A percentile compares a stretch with the other conserved stretches of the same genome.
These are phyloP conservation scores for Drosophila nigricruria DNA, from an alignment of 2,888 invertebrate species.

Conservation along the genomic window DNA sequence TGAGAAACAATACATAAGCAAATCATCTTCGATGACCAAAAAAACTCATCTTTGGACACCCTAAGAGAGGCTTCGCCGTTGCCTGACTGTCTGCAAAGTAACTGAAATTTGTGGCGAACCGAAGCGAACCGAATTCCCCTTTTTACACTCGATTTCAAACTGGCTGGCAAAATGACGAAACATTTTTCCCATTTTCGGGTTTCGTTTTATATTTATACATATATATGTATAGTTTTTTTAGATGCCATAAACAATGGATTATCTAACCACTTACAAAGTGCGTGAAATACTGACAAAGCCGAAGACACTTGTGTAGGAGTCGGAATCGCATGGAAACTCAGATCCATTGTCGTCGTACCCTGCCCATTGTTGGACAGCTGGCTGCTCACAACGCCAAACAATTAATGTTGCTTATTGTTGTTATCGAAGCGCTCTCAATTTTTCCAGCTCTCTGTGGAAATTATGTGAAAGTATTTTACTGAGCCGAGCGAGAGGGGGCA, in stretches of 20 bases:
- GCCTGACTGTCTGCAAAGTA: constrained; percentile 55
- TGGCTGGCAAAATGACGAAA: constrained; percentile 72
- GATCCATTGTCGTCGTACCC: constrained; percentile 55
- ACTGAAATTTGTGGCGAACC: constrained; percentile 50
- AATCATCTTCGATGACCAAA: constrained; percentile 34
- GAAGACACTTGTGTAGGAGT: constrained; percentile 68
- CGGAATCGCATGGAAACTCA: constrained; percentile 59
- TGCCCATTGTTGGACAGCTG: constrained; percentile 55
- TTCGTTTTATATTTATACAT: constrained; percentile 1
- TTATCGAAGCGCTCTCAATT: constrained; percentile 48
- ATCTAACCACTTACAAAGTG: constrained; percentile 80
- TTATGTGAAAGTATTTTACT: constrained; percentile 68
- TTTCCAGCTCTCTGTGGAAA: constrained; percentile 28
- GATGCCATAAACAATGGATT: constrained; percentile 77
- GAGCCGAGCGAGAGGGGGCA: constrained; percentile 4
- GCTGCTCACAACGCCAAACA: constrained; percentile 72
- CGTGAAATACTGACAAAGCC: constrained; percentile 66
- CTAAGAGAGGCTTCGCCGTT: constrained; percentile 21
- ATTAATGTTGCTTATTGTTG: constrained; percentile 78
- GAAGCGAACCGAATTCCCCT: constrained; percentile 51
- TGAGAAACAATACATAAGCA: constrained; percentile 36
- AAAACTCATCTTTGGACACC: constrained; percentile 13
- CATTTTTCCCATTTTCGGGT: constrained; percentile 56
- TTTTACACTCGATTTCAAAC: constrained; percentile 20
- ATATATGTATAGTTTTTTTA: constrained; percentile 6